Evolutionary conservation across 2,888 invertebrate genomes (phyloP), one percentile per base, ranked within the genome.

Genomic region (Catocala nupta): DNA sequence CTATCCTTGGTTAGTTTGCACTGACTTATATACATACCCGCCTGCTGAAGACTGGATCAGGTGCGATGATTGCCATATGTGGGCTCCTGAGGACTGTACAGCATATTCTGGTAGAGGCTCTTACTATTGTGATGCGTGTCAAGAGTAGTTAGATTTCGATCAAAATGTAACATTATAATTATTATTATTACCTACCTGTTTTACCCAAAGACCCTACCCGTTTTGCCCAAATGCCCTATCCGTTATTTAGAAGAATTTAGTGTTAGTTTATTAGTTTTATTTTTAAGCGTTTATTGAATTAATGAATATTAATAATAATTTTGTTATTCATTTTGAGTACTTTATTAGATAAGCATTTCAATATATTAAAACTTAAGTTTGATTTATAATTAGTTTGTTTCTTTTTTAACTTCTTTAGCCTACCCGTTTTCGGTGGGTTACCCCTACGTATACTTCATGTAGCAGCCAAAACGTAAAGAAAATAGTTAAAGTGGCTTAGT

Each of bases 41-140:
- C 68, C 71, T 57, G 4, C 55, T 47, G 69, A 75, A 59, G 69
- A 75, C 16, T 75, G 73, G 71, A 69, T 75, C 51, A 63, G 50
- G 48, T 69, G 73, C 60, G 65, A 59, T 33, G 59, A 66, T 47
- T 75, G 71, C 58, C 5, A 63, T 3, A 43, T 53, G 52, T 70
- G 65, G 68, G 62, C 64, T 45, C 70, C 65, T 49, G 67, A 65
- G 39, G 55, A 59, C 10, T 70, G 70, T 60, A 68, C 70, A 5
- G 16, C 62, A 5, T 70, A 62, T 55, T 55, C 55, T 55, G 66
- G 63, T 9, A 59, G 49, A 55, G 59, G 64, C 44, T 33, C 39
- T 13, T 70, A 59, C 58, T 63, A 56, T 54, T 65, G 70, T 60
- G 63, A 68, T 54, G 33, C 43, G n/a, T 65, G 60, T 34, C 61